Evolutionary conservation across 2,888 invertebrate genomes (phyloP).

Genomic region (Aquatica leii): DNA sequence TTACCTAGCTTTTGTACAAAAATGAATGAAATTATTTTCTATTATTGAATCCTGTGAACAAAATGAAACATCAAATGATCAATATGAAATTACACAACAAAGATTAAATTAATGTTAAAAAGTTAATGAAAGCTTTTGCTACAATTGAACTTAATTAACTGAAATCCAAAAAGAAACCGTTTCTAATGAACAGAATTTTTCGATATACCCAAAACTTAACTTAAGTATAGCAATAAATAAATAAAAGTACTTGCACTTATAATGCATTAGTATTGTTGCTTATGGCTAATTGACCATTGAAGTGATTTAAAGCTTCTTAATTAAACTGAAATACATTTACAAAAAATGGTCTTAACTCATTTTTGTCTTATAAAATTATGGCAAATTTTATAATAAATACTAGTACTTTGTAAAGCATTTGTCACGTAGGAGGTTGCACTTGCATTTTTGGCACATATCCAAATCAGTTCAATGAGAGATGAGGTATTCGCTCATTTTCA

Average conservation of each 20-base stretch:
- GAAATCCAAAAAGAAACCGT: too few species aligned
- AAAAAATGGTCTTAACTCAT: too few species aligned
- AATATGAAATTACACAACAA: too few species aligned
- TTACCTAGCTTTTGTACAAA: too few species aligned
- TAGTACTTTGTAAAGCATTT: constrained; percentile 5
- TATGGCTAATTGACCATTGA: constrained; percentile 1
- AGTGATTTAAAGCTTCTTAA: background rate
- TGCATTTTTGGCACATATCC: constrained; percentile 15
- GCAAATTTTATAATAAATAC: background rate
- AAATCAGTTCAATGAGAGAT: constrained; percentile 15
- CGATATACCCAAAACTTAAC: too few species aligned
- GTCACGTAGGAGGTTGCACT: constrained; percentile 16
- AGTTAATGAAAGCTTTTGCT: too few species aligned
- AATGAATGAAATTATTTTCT: too few species aligned
- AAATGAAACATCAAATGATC: too few species aligned
- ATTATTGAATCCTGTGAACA: too few species aligned
- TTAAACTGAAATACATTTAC: background rate
- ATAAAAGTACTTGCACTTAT: constrained; percentile 1
- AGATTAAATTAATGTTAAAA: too few species aligned
- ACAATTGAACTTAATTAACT: too few species aligned
- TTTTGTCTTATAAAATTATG: background rate
- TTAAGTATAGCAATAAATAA: background rate
- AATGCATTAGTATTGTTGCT: constrained; percentile 8
- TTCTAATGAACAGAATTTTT: too few species aligned
- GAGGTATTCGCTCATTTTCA: constrained; percentile 19